These are phyloP conservation scores for Seriola aureovittata DNA, from an alignment of 2,113 vertebrate genomes.

Conservation along the genomic window DNA sequence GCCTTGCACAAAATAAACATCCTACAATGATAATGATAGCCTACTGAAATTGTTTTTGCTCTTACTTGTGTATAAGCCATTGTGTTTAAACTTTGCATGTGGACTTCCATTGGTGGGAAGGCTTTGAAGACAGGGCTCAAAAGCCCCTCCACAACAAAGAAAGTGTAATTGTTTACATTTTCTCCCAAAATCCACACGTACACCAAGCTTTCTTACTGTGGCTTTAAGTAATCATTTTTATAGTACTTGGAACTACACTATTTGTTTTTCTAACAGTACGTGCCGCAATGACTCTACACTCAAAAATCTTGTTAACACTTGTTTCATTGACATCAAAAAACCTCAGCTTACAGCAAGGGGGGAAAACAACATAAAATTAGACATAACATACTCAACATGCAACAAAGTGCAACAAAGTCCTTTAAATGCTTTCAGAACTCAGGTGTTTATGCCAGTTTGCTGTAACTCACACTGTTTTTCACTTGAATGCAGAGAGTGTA, in stretches of 20 bases:
- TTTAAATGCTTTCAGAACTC: neutral
- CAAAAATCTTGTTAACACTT: neutral
- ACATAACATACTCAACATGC: slow-evolving; percentile 1
- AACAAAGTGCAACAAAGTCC: slow-evolving; percentile 4
- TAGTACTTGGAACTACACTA: slow-evolving; percentile 2
- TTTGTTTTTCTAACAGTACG: slow-evolving; percentile 29
- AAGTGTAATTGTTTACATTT: slow-evolving; percentile 39
- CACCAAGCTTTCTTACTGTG: neutral
- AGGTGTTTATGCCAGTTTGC: neutral
- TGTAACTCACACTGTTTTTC: slow-evolving; percentile 1
- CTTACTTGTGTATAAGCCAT: neutral
- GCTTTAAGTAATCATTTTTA: slow-evolving; percentile 17
- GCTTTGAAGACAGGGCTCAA: slow-evolving; percentile 40
- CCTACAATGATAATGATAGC: neutral
- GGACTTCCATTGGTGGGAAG: slow-evolving; percentile 28
- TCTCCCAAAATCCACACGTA: slow-evolving; percentile 16
- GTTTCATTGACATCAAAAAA: slow-evolving; percentile 29
- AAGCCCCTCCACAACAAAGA: slow-evolving; percentile 32
- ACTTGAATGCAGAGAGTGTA: slow-evolving; percentile 41
- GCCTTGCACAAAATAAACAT: neutral
- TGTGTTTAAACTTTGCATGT: slow-evolving; percentile 25
- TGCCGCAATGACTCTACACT: neutral
- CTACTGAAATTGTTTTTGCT: neutral
- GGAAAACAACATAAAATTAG: neutral
- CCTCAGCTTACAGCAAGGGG: neutral